phyloP scores from a whole-genome alignment of 2,888 invertebrate genomes.

The Tenthredo livida region DNA sequence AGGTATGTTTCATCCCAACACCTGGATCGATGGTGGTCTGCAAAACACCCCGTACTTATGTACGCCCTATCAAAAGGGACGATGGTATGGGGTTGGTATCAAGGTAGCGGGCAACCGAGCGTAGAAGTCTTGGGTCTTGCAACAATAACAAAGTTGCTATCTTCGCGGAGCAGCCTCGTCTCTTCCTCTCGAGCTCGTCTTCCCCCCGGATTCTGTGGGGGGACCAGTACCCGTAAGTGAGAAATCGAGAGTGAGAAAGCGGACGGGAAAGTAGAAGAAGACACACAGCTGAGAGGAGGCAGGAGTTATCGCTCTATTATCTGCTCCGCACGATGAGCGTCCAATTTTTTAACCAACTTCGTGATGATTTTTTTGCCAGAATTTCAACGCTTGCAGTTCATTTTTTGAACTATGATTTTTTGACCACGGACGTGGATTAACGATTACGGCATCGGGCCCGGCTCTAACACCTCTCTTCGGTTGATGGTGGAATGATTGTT shows the following conservation, averaged over 20 bases:
- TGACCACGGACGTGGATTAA: conserved; percentile 8
- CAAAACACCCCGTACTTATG: not conserved
- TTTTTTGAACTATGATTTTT: not conserved
- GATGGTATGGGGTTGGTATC: conserved; percentile 12
- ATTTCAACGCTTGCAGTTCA: not conserved
- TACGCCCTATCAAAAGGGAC: not conserved
- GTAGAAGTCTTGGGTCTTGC: conserved; percentile 33
- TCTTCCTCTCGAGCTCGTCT: not conserved
- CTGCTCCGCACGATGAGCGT: not conserved
- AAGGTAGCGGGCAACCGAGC: not conserved
- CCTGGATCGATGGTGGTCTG: not conserved
- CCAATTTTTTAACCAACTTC: not conserved
- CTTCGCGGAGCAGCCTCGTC: conserved; percentile 45
- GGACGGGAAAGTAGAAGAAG: not conserved
- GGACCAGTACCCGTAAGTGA: not conserved
- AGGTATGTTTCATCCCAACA: not conserved
- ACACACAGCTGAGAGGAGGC: not conserved
- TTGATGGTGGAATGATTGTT: conserved; percentile 13
- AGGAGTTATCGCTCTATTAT: conserved; percentile 42
- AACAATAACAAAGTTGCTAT: conserved; percentile 53
- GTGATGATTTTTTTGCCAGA: not conserved
- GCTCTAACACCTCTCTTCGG: not conserved
- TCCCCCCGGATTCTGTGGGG: not conserved
- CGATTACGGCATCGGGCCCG: not conserved
- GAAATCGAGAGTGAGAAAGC: not conserved